phyloP scores from a whole-genome alignment of 2,797 vertebrate species.

The Darevskia nairensis region DNA sequence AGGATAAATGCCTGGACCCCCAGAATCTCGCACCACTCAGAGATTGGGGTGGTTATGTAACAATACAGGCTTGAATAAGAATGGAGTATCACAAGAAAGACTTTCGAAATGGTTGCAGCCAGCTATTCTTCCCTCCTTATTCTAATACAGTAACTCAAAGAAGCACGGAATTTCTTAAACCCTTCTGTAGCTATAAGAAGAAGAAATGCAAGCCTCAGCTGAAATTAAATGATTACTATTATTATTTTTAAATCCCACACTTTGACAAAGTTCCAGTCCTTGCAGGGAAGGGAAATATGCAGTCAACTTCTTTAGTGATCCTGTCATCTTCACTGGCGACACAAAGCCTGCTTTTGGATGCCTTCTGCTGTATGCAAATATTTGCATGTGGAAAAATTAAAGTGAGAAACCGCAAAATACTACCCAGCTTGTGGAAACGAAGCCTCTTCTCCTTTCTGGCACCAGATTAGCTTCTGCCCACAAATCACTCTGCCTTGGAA shows the following conservation, averaged over 20 bases:
- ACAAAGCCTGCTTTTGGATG: background rate
- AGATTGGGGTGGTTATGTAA: too few species aligned
- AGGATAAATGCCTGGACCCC: too few species aligned
- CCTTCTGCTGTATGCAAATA: constrained; percentile 28
- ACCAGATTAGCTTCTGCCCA: background rate
- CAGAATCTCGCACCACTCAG: too few species aligned
- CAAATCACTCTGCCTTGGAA: background rate
- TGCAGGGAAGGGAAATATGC: background rate
- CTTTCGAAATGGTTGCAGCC: background rate
- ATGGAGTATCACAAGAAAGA: background rate
- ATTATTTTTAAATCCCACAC: background rate
- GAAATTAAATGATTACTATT: background rate
- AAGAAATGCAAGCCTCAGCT: background rate
- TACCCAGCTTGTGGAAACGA: constrained; percentile 19
- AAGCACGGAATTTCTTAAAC: background rate
- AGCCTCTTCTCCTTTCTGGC: constrained; percentile 5
- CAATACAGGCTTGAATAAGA: background rate
- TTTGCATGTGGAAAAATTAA: constrained; percentile 38
- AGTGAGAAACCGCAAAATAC: constrained; percentile 34
- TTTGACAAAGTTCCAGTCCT: background rate
- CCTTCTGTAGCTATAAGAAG: background rate
- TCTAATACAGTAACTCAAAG: background rate
- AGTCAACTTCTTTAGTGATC: background rate
- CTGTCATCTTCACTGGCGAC: constrained; percentile 18
- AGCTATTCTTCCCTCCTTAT: background rate